Percentiles rank a stretch among this genome's conserved stretches.
These are phyloP conservation scores for Hucho hucho DNA, from an alignment of 2,113 vertebrate species.

Conservation along the genomic window DNA sequence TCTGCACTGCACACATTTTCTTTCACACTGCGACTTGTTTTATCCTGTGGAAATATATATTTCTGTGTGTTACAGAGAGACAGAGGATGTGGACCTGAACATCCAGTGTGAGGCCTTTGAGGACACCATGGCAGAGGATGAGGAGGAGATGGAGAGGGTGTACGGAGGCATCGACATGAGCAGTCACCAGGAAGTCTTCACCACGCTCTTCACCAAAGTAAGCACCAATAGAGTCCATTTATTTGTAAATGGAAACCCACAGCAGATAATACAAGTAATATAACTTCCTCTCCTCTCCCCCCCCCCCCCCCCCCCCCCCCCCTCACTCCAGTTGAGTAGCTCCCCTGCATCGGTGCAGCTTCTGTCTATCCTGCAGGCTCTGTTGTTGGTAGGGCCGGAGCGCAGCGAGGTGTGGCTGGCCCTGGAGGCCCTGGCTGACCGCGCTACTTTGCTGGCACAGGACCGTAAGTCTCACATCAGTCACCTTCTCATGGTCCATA, in stretches of 20 bases:
- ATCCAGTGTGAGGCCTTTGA: slow-evolving; percentile 89
- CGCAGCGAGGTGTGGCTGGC: slow-evolving; percentile 82
- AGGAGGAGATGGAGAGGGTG: slow-evolving; percentile 82
- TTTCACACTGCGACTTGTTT: neutral
- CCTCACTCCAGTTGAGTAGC: slow-evolving; percentile 79
- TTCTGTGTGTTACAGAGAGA: slow-evolving; percentile 71
- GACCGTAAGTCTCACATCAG: slow-evolving; percentile 75
- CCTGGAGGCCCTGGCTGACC: slow-evolving; percentile 80
- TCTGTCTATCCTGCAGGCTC: slow-evolving; percentile 86
- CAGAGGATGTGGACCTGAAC: slow-evolving; percentile 85
- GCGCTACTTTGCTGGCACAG: slow-evolving; percentile 81
- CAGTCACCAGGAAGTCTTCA: slow-evolving; percentile 87
- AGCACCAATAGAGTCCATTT: slow-evolving; percentile 4
- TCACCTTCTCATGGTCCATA: neutral
- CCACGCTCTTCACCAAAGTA: slow-evolving; percentile 87
- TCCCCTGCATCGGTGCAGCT: slow-evolving; percentile 82
- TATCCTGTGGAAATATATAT: neutral
- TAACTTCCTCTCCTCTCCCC: too few relatives aligned
- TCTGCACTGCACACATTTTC: too few relatives aligned
- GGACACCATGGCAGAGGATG: slow-evolving; percentile 84
- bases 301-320: too few relatives aligned
- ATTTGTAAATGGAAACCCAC: too few relatives aligned
- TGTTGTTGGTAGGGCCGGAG: slow-evolving; percentile 79
- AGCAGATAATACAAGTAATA: too few relatives aligned
- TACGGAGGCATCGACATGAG: slow-evolving; percentile 86